These are phyloP conservation scores for Neodiprion pinetum DNA, from an alignment of 1,140 invertebrate genomes.

Conservation along the genomic window DNA sequence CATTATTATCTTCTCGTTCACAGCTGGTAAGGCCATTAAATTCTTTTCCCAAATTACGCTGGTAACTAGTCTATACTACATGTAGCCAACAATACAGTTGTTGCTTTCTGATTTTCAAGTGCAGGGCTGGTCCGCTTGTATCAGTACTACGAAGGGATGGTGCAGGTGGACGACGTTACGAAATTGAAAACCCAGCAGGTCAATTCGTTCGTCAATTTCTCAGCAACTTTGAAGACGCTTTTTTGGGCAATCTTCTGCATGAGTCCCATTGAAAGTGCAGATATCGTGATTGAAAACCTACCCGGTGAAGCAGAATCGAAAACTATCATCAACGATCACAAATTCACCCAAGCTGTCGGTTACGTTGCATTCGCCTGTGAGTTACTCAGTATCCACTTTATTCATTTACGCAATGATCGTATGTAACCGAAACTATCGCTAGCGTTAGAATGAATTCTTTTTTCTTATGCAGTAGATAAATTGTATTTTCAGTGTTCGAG, in stretches of 20 bases:
- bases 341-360: constrained; percentile 68
- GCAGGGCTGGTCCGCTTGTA: constrained; percentile 58
- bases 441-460: neutral
- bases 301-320: constrained; percentile 56
- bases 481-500: constrained; percentile 62
- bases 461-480: neutral
- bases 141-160: constrained; percentile 69
- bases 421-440: constrained; percentile 4
- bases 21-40: constrained; percentile 51
- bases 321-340: constrained; percentile 63
- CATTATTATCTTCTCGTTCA: constrained; percentile 65
- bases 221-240: constrained; percentile 71
- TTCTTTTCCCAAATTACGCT: neutral
- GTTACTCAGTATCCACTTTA: constrained; percentile 17
- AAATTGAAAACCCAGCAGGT: constrained; percentile 54
- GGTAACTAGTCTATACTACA: neutral
- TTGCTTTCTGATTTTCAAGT: neutral
- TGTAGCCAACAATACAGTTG: neutral
- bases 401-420: constrained; percentile 10
- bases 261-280: constrained; percentile 70
- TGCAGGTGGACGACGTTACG: constrained; percentile 61
- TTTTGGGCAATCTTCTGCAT: constrained; percentile 82
- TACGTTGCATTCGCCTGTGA: constrained; percentile 69
- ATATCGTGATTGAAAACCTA: constrained; percentile 69
- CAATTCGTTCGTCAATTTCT: constrained; percentile 64